phyloP scores from a whole-genome alignment of 2,888 invertebrate genomes.

The Tenthredo livida region DNA sequence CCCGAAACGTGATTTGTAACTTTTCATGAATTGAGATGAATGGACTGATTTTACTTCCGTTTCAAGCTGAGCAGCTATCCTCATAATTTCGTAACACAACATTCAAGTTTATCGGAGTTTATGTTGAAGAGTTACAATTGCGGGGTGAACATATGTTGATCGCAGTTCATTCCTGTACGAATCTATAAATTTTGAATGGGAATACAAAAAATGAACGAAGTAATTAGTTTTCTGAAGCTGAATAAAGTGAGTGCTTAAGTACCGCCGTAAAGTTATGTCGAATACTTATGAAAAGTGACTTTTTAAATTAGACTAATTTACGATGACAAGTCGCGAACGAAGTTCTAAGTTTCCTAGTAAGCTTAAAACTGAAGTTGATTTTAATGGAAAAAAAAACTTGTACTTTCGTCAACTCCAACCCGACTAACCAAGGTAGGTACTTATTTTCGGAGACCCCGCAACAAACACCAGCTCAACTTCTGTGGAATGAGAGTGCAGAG shows the following conservation, averaged over 20 bases:
- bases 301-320: constrained; percentile 1
- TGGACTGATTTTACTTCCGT: constrained; percentile 7
- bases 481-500: constrained; percentile 11
- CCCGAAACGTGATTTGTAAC: constrained; percentile 30
- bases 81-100: not conserved
- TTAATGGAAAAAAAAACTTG: not conserved
- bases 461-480: constrained; percentile 4
- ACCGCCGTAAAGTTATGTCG: not conserved
- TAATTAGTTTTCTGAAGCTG: not conserved
- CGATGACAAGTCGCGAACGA: not conserved
- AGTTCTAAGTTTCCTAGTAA: not conserved
- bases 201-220: not conserved
- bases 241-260: not conserved
- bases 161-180: not conserved
- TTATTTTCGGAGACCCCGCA: constrained; percentile 13
- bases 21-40: constrained; percentile 15
- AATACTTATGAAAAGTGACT: not conserved
- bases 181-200: not conserved
- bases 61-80: not conserved
- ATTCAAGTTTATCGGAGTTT: not conserved
- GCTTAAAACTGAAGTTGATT: not conserved
- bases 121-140: not conserved
- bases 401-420: not conserved
- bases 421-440: not conserved
- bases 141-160: not conserved